A percentile compares a stretch with the other conserved stretches of the same genome.
Conservation (phyloP, 2,888 invertebrate species). For the Globia sparganii region DNA sequence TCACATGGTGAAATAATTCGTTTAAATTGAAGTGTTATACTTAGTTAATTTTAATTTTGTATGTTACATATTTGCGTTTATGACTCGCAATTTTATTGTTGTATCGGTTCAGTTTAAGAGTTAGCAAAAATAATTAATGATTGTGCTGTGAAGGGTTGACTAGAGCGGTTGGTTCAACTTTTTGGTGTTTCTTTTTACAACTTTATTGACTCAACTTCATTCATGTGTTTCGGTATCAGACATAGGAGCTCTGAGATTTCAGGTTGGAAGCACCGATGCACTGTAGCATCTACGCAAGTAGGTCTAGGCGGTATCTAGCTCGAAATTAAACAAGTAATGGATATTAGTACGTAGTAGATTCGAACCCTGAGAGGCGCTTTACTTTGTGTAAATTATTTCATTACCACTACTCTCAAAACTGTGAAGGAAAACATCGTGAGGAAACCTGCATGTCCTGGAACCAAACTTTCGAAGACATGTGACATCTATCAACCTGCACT, state of each 20-base stretch:
- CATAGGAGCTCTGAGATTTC: too few species aligned
- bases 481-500: not conserved
- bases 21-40: constrained; percentile 12
- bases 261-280: too few species aligned
- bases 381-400: too few species aligned
- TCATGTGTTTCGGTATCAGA: not conserved
- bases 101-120: not conserved
- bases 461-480: not conserved
- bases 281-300: too few species aligned
- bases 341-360: too few species aligned
- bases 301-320: not conserved
- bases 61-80: not conserved
- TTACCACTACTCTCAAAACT: too few species aligned
- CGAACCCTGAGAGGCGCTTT: too few species aligned
- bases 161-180: not conserved
- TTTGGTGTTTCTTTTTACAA: not conserved
- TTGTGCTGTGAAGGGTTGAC: not conserved
- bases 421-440: not conserved
- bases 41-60: constrained; percentile 1
- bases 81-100: not conserved
- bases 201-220: not conserved
- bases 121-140: not conserved
- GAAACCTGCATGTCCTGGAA: not conserved
- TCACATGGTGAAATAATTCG: constrained; percentile 4
- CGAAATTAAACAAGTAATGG: not conserved